Base-by-base conservation (phyloP, 2,113 vertebrate genomes). In the Ctenodactylus gundi region DNA sequence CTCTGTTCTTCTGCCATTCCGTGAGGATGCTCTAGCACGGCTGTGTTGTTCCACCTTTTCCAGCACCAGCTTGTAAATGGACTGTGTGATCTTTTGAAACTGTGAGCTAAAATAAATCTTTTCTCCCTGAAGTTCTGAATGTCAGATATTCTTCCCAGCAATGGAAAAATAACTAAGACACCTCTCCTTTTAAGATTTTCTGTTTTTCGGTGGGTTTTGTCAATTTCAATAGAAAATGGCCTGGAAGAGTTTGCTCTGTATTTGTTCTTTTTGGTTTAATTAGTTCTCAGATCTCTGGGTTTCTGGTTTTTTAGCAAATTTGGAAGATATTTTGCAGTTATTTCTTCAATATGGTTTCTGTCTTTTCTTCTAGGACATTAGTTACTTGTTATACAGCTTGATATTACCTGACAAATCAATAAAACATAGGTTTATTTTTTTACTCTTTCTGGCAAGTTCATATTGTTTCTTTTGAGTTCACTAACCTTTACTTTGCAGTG, bases 241-340 rank as follows among this genome's bases (percentile, higher is more conserved):
- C n/a, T 65, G 29, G 14, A 53, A 17, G 49, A 55, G 36, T 60
- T 92, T 49, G 72, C 46, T 88, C 49, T 89, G 44, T 57, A 31
- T 76, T 91, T 89, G 57, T 85, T 85, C 34, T 77, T 85, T 84
- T 3, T 81, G 21, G 65, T 64, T 92, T 94, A 25, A 64, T 82
- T 75, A 76, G 58, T 18, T 81, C 46, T 60, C 44, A 23, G 34
- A 64, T 75, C 58, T 85, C 20, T 90, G 58, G 20, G 17, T 53
- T 82, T 92, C 64, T 58, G 44, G 31, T 67, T 92, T n/a, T 85
- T 95, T 27, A 76, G 75, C 53, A 76, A 94, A 82, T 92, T 81
- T 76, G 44, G 57, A 80, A 81, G 44, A 18, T 75, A 75, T 31
- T 75, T 49, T 27, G 27, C 31, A 75, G 68, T 72, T 94, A 67